These are phyloP conservation scores for Protodeltote pygarga DNA, from an alignment of 2,888 invertebrate genomes.

Conservation along the genomic window DNA sequence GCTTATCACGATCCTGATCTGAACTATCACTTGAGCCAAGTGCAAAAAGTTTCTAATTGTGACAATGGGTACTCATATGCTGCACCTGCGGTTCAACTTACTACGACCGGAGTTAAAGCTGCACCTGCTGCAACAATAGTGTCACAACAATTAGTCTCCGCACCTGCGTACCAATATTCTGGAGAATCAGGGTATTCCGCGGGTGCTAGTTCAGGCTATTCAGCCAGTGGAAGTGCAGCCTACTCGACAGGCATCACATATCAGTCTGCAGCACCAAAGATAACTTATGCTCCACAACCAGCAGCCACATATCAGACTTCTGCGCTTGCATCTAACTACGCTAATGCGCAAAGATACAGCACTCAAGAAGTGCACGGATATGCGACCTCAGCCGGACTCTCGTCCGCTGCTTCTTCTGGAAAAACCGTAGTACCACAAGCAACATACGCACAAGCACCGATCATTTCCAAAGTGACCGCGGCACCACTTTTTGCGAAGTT, in stretches of 20 bases:
- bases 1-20: conserved; percentile 83
- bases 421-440: conserved; percentile 75
- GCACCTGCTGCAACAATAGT: conserved; percentile 47
- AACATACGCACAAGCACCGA: conserved; percentile 84
- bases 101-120: conserved; percentile 68
- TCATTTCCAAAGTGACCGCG: conserved; percentile 80
- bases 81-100: conserved; percentile 84
- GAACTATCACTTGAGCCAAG: conserved; percentile 78
- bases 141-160: conserved; percentile 45
- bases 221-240: conserved; percentile 39
- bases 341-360: conserved; percentile 53
- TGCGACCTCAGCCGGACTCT: conserved; percentile 84
- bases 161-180: conserved; percentile 46
- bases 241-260: conserved; percentile 61
- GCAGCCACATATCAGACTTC: conserved; percentile 57
- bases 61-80: conserved; percentile 85
- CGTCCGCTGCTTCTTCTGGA: conserved; percentile 63
- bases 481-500: conserved; percentile 78
- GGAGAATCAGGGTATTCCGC: conserved; percentile 37
- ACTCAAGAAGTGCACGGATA: conserved; percentile 84
- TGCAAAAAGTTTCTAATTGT: conserved; percentile 71
- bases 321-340: conserved; percentile 55
- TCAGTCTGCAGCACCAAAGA: conserved; percentile 62
- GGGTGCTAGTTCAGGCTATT: conserved; percentile 46
- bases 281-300: conserved; percentile 70